phyloP scores from a whole-genome alignment of 2,888 invertebrate species.

The Nomada goodeniana region DNA sequence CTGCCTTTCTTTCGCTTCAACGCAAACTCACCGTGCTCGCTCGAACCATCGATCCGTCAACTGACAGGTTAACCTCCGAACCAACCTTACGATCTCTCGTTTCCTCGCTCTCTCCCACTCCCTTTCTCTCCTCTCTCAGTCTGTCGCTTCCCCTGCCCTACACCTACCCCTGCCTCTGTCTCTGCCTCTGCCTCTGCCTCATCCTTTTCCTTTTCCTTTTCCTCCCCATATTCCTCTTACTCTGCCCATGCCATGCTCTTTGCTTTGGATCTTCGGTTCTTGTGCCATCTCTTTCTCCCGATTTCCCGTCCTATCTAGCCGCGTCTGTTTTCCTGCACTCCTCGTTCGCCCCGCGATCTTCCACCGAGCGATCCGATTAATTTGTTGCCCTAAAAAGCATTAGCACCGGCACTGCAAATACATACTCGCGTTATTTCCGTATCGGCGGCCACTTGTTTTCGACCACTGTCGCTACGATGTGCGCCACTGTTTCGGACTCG shows the following conservation, averaged over 20 bases:
- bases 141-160: not conserved
- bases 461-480: slow-evolving; percentile 35
- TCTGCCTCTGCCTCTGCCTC: too few species aligned
- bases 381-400: slow-evolving; percentile 44
- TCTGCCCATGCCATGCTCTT: too few species aligned
- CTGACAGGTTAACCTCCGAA: slow-evolving; percentile 78
- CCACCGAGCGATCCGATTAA: not conserved
- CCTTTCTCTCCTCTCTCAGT: not conserved
- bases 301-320: not conserved
- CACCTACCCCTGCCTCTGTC: not conserved
- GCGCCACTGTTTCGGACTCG: slow-evolving; percentile 32
- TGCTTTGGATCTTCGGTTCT: not conserved
- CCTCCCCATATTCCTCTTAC: too few species aligned
- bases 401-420: slow-evolving; percentile 14
- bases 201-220: too few species aligned
- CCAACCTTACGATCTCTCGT: slow-evolving; percentile 35
- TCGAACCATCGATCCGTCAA: slow-evolving; percentile 70
- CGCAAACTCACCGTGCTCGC: slow-evolving; percentile 29
- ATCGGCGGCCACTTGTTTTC: slow-evolving; percentile 62
- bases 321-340: not conserved
- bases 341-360: not conserved
- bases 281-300: too few species aligned
- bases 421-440: slow-evolving; percentile 57
- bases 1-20: slow-evolving; percentile 54
- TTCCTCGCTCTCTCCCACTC: not conserved